Conservation (phyloP, 2,797 vertebrate species). For the Mionectes olivaceus region DNA sequence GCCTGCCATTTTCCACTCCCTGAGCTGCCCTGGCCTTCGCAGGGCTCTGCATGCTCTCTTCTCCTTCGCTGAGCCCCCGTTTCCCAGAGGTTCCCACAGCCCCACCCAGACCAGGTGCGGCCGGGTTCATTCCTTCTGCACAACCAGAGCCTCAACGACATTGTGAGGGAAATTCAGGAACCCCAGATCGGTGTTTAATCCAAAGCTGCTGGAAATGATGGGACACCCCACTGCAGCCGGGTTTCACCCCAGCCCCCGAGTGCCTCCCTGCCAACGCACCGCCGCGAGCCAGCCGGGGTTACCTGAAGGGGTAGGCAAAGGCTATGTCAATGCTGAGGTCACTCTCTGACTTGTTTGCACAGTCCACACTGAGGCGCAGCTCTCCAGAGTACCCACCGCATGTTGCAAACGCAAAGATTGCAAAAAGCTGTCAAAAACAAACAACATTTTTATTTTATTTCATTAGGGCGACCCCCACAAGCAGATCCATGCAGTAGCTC, state of each 20-base stretch:
- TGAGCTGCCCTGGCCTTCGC: not conserved
- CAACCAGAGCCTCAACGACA: not conserved
- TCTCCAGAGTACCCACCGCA: constrained; percentile 96
- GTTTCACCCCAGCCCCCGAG: not conserved
- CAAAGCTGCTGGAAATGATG: rapidly evolving
- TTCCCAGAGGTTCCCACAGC: not conserved
- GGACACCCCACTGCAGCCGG: rapidly evolving
- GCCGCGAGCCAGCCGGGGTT: not conserved
- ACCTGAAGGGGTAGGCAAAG: constrained; percentile 98
- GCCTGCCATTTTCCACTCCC: not conserved
- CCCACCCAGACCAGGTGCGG: not conserved
- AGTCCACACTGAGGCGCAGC: constrained; percentile 95
- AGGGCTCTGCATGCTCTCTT: not conserved
- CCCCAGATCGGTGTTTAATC: rapidly evolving
- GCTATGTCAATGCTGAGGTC: constrained; percentile 92
- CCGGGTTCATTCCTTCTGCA: not conserved
- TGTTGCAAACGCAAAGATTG: constrained; percentile 99
- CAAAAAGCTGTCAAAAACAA: constrained; percentile 89
- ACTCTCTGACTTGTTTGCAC: constrained; percentile 94
- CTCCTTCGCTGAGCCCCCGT: not conserved
- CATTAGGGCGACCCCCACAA: not conserved
- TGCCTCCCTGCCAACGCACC: not conserved
- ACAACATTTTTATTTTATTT: constrained; percentile 27
- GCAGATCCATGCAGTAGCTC: not conserved
- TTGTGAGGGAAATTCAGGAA: not conserved